These are phyloP conservation scores for Lutjanus argentimaculatus DNA, from an alignment of 2,797 vertebrate species.

Conservation along the genomic window DNA sequence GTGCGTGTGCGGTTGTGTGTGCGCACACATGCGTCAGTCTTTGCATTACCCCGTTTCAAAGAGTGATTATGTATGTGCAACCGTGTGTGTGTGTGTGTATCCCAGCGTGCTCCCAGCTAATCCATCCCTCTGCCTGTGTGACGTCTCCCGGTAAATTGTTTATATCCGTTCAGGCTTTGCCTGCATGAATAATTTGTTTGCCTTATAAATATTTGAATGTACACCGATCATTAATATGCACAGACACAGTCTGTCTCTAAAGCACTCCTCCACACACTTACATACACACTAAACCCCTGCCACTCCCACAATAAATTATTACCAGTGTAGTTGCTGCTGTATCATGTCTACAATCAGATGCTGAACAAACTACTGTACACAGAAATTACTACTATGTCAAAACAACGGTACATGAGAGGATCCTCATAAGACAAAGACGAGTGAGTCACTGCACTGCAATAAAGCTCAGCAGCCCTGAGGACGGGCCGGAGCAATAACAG, in stretches of 20 bases:
- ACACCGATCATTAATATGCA: conserved; percentile 87
- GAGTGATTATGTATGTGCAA: conserved; percentile 62
- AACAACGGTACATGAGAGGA: conserved; percentile 32
- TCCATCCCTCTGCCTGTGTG: conserved; percentile 82
- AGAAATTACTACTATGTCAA: conserved; percentile 49
- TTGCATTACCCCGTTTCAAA: conserved; percentile 72
- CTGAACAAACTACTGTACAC: conserved; percentile 35
- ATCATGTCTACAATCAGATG: conserved; percentile 50
- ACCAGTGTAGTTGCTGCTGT: conserved; percentile 29
- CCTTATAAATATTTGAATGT: conserved; percentile 89
- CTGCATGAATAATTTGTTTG: conserved; percentile 88
- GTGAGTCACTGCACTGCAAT: conserved; percentile 52
- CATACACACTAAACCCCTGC: conserved; percentile 63
- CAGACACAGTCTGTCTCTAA: conserved; percentile 77
- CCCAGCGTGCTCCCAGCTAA: conserved; percentile 76
- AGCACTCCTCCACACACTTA: conserved; percentile 55
- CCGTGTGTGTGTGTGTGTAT: conserved; percentile 29
- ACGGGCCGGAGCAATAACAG: conserved; percentile 42
- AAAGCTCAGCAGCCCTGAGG: conserved; percentile 17
- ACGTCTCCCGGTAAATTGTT: conserved; percentile 87
- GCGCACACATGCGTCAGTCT: conserved; percentile 40
- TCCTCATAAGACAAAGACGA: conserved; percentile 36
- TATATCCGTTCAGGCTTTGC: conserved; percentile 86
- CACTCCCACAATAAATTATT: conserved; percentile 72
- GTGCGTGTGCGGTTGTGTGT: conserved; percentile 4